Evolutionary conservation across 2,113 vertebrate genomes (phyloP).

Genomic region (Trichechus manatus): DNA sequence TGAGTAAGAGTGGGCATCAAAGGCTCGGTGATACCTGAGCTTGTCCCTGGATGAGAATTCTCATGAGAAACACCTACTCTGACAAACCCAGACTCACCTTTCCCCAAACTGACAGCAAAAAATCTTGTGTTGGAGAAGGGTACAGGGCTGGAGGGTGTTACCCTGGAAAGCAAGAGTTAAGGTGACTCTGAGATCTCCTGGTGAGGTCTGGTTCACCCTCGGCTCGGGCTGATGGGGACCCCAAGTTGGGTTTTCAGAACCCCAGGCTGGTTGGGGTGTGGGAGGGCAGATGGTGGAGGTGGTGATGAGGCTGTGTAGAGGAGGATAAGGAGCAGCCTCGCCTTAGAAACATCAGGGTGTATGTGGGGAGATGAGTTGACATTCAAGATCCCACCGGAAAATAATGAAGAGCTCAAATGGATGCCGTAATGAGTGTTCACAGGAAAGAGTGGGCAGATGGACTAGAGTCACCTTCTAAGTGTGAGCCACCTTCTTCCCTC

Average conservation of each 20-base stretch:
- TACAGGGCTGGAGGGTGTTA: rapidly evolving
- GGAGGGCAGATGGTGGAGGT: neutral
- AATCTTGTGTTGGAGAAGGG: neutral
- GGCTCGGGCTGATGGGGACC: neutral
- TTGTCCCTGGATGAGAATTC: neutral
- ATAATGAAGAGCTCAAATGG: rapidly evolving
- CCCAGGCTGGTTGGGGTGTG: neutral
- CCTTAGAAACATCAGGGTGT: neutral
- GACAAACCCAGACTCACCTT: neutral
- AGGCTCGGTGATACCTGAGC: no score
- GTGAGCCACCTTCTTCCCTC: neutral
- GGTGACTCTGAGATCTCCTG: rapidly evolving
- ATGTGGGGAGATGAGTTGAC: neutral
- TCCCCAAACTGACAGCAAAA: neutral
- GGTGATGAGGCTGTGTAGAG: neutral
- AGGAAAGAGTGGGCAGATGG: rapidly evolving
- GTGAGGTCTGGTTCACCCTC: neutral
- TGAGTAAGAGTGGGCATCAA: neutral
- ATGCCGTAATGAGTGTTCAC: neutral
- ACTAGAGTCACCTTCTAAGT: neutral
- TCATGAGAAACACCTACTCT: neutral
- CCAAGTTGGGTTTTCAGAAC: neutral
- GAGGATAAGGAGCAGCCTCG: neutral
- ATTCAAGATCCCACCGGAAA: rapidly evolving
- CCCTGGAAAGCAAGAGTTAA: neutral